phyloP scores from a whole-genome alignment of 2,888 invertebrate species.

The Dolomedes plantarius region DNA sequence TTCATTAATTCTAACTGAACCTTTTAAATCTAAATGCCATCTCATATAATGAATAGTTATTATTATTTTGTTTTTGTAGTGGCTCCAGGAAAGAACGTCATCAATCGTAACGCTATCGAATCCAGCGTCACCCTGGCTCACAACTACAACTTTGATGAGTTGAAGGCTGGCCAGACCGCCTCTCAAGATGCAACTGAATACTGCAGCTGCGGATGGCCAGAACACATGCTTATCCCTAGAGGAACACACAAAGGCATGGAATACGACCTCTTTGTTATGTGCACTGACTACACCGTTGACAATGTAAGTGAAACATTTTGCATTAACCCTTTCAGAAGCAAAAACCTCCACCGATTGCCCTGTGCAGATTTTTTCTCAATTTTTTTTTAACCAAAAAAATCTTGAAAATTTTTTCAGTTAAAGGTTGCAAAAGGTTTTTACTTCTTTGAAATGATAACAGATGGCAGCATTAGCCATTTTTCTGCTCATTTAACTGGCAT shows the following conservation, averaged over 20 bases:
- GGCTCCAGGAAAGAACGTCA: conserved; percentile 82
- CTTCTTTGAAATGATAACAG: too few relatives aligned
- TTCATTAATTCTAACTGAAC: too few relatives aligned
- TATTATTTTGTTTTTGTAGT: conserved; percentile 76
- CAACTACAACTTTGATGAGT: conserved; percentile 84
- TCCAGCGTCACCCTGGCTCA: conserved; percentile 82
- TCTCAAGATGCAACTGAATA: conserved; percentile 79
- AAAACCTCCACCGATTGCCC: too few relatives aligned
- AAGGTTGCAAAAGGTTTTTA: too few relatives aligned
- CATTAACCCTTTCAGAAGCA: too few relatives aligned
- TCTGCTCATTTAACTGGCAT: too few relatives aligned
- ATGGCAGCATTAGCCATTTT: too few relatives aligned
- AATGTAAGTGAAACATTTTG: conserved; percentile 78
- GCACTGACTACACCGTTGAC: conserved; percentile 85
- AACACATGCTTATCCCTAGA: conserved; percentile 86
- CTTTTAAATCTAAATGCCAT: too few relatives aligned
- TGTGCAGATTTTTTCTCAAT: too few relatives aligned
- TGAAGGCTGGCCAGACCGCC: conserved; percentile 78
- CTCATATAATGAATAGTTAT: too few relatives aligned
- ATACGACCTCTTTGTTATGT: conserved; percentile 86
- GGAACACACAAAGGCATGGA: conserved; percentile 83
- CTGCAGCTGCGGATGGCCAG: conserved; percentile 93
- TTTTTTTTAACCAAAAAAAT: too few relatives aligned
- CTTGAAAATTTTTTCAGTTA: too few relatives aligned
- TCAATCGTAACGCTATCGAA: conserved; percentile 83